phyloP scores from a whole-genome alignment of 1,140 invertebrate species.

The Calliopsis andreniformis region DNA sequence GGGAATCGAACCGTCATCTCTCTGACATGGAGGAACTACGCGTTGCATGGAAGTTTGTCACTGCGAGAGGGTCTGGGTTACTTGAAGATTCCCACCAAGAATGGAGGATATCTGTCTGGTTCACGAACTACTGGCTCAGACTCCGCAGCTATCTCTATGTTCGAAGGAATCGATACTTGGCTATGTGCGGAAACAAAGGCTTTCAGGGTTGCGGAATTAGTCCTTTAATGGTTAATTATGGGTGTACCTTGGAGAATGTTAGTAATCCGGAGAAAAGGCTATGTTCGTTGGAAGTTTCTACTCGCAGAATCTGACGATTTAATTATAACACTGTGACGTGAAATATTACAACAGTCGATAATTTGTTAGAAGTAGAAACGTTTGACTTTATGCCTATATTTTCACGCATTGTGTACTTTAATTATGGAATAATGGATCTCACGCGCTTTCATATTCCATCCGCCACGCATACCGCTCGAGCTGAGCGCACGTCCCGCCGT shows the following conservation, averaged over 20 bases:
- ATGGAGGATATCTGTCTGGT: neutral
- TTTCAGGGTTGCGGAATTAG: neutral
- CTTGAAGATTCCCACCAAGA: neutral
- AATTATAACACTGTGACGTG: too few relatives aligned
- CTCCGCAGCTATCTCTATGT: neutral
- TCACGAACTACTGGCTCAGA: neutral
- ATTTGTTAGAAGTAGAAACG: too few relatives aligned
- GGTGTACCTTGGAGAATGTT: slow-evolving; percentile 9
- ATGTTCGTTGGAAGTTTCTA: too few relatives aligned
- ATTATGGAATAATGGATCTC: slow-evolving; percentile 57
- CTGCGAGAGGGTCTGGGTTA: neutral
- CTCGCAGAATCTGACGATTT: too few relatives aligned
- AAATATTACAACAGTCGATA: too few relatives aligned
- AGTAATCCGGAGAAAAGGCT: neutral
- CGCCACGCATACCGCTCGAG: slow-evolving; percentile 13
- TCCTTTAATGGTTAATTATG: neutral
- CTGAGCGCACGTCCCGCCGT: slow-evolving; percentile 47
- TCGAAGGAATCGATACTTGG: slow-evolving; percentile 1
- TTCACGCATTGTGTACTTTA: slow-evolving; percentile 45
- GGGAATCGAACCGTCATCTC: neutral
- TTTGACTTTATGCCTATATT: too few relatives aligned
- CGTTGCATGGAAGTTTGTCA: neutral
- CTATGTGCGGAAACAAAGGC: slow-evolving; percentile 4
- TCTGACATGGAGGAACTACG: slow-evolving; percentile 5
- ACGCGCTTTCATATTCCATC: slow-evolving; percentile 27